Evolutionary conservation across 1,140 invertebrate species (phyloP).

Genomic region (Scaptomyza graminum): DNA sequence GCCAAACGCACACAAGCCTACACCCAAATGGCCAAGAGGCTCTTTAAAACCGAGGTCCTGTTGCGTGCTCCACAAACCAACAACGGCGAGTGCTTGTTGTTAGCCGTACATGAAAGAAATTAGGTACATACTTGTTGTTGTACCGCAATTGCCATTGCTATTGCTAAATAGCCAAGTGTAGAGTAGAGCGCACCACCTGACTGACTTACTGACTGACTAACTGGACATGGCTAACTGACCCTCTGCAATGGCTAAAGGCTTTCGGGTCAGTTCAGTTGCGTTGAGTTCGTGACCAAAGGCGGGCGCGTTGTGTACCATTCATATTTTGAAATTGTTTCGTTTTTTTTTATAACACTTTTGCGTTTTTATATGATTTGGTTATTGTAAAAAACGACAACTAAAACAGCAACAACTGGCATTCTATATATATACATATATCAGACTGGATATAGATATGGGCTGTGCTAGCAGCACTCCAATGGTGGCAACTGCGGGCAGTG

Average conservation of each 20-base stretch:
- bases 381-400: conserved; percentile 32
- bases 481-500: conserved; percentile 79
- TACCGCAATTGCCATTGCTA: conserved; percentile 13
- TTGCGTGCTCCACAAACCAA: conserved; percentile 57
- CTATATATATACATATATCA: conserved; percentile 11
- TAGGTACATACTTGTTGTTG: conserved; percentile 5
- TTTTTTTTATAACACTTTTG: conserved; percentile 35
- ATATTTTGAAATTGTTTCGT: conserved; percentile 49
- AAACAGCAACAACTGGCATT: conserved; percentile 28
- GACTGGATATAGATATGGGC: conserved; percentile 62
- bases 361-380: conserved; percentile 54
- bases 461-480: conserved; percentile 83
- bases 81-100: conserved; percentile 24
- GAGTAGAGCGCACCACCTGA: neutral
- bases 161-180: conserved; percentile 33
- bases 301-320: conserved; percentile 64
- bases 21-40: conserved; percentile 15
- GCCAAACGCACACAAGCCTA: conserved; percentile 64
- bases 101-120: conserved; percentile 3
- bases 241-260: conserved; percentile 43
- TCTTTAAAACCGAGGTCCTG: conserved; percentile 50
- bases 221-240: conserved; percentile 50
- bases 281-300: conserved; percentile 75
- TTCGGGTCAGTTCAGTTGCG: conserved; percentile 80
- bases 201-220: neutral